phyloP scores from a whole-genome alignment of 1,140 invertebrate species.

The Cotesia chilonis region DNA sequence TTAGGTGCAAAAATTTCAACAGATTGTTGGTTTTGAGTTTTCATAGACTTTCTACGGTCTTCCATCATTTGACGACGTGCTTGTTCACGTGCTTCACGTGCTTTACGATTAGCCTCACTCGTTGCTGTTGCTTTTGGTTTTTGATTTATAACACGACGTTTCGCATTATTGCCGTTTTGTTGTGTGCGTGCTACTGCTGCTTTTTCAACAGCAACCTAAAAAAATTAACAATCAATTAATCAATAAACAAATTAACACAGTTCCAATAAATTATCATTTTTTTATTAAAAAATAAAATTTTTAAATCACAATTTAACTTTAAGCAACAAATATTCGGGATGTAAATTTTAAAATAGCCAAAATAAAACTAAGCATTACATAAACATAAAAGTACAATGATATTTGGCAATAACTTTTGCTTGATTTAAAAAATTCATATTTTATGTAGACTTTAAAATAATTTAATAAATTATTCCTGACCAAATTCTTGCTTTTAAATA shows the following conservation, averaged over 20 bases:
- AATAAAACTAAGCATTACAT: conserved; percentile 48
- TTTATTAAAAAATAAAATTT: neutral
- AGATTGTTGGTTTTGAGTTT: conserved; percentile 61
- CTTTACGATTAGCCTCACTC: conserved; percentile 65
- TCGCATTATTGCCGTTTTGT: conserved; percentile 53
- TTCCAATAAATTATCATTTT: neutral
- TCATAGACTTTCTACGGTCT: conserved; percentile 76
- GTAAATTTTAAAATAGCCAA: conserved; percentile 46
- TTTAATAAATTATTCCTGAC: neutral
- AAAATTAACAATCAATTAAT: conserved; percentile 31
- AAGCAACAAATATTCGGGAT: conserved; percentile 35
- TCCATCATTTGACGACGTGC: conserved; percentile 83
- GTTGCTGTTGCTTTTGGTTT: conserved; percentile 62
- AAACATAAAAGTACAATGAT: conserved; percentile 53
- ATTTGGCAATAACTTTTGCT: conserved; percentile 49
- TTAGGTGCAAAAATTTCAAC: conserved; percentile 73
- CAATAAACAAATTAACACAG: neutral
- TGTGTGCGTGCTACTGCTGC: conserved; percentile 38
- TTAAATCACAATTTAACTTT: neutral
- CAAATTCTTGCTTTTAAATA: too few relatives aligned
- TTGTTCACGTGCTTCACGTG: conserved; percentile 76
- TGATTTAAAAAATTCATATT: conserved; percentile 40
- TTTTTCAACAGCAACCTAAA: conserved; percentile 48
- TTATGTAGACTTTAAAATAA: conserved; percentile 15
- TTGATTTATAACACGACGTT: conserved; percentile 54